Evolutionary conservation across 2,113 vertebrate species (phyloP), one percentile per base, ranked within the genome.

Genomic region (Carettochelys insculpta): DNA sequence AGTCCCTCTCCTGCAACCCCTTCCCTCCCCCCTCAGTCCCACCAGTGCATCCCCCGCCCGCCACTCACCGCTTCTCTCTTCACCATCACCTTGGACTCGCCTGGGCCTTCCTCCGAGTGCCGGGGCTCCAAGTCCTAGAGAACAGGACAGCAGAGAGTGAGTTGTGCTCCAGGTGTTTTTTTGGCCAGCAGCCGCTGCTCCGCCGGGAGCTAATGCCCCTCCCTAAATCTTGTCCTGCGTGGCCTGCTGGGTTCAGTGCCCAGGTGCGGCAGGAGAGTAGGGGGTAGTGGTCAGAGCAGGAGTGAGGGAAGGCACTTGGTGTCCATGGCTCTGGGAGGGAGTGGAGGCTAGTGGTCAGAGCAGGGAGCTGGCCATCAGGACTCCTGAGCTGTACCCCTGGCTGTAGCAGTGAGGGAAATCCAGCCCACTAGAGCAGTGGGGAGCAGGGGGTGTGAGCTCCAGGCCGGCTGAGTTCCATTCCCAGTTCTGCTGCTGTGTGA

Each of bases 131-230:
- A 8, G 34, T 16, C 56, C 56, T 58, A 29, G 13, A 34, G 58
- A 61, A 16, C 8, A 14, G 58, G 58, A 61, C 14, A n/a, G 31
- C 34, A n/a, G 31, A 6, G 58, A 20, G 58, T 61, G 31, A 61
- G 14, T 34, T n/a, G 31, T 34, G 58, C 58, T 31, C 58, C 16
- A 61, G 7, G 7, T 52, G 31, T 17, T 34, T 19, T 31, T 61
- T 61, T 34, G 16, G 13, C 31, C 58, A 61, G 31, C 16, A 34
- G 58, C 14, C 4, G 6, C 16, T 4, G 8, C 31, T n/a, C 34
- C 14, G 3, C 3, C 2, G 8, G 58, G 31, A n/a, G 3, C 58
- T 61, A n/a, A n/a, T 4, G 4, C 17, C 31, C 16, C 0, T 19
- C 14, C 19, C 31, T 17, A 61, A 61, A 34, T 29, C 56, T 16